Percentiles rank a stretch among this genome's conserved stretches.
phyloP scores from a whole-genome alignment of 2,797 vertebrate genomes.

The Centroberyx gerrardi region DNA sequence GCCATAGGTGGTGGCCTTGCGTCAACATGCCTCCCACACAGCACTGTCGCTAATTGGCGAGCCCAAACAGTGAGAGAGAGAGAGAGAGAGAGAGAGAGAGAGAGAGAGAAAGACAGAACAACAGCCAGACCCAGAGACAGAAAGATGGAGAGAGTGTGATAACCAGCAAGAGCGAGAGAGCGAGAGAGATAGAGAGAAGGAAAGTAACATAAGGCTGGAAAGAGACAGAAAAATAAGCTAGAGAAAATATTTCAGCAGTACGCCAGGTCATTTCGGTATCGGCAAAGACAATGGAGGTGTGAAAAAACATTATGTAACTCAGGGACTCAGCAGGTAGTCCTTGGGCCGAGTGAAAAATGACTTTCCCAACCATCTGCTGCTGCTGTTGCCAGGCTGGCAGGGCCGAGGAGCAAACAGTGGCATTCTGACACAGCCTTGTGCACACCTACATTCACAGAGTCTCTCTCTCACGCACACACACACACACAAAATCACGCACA shows the following conservation, averaged over 20 bases:
- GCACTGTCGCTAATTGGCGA: slow-evolving; percentile 36
- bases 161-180: background rate
- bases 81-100: background rate
- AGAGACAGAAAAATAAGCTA: background rate
- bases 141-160: background rate
- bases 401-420: slow-evolving; percentile 49
- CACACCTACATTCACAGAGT: slow-evolving; percentile 43
- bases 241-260: slow-evolving; percentile 1
- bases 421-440: slow-evolving; percentile 49
- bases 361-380: slow-evolving; percentile 75
- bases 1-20: slow-evolving; percentile 33
- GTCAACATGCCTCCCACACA: slow-evolving; percentile 35
- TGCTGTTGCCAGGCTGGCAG: slow-evolving; percentile 66
- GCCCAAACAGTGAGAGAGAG: slow-evolving; percentile 33
- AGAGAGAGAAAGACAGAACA: slow-evolving; percentile 3
- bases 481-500: slow-evolving; percentile 7
- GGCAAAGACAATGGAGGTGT: slow-evolving; percentile 29
- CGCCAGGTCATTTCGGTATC: slow-evolving; percentile 1
- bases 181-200: background rate
- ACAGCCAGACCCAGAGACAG: background rate
- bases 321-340: slow-evolving; percentile 37
- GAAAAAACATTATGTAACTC: slow-evolving; percentile 52
- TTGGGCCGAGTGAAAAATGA: slow-evolving; percentile 51
- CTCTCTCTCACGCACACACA: background rate
- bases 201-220: background rate